Evolutionary conservation across 2,113 vertebrate species (phyloP), one percentile per base, ranked within the genome.

Genomic region (Poecilia latipinna): DNA sequence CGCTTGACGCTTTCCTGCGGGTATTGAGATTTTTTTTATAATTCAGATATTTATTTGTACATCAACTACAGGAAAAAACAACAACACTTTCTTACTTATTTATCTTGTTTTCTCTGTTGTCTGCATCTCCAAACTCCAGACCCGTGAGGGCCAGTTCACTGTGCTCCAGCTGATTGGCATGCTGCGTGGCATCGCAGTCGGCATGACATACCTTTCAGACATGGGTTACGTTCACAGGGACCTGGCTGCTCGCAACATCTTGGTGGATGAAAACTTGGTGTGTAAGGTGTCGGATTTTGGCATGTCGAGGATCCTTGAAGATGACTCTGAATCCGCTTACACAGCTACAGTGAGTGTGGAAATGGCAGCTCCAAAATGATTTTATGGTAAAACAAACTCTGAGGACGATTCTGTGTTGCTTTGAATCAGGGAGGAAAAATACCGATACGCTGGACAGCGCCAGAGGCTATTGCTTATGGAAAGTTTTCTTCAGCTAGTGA

Each of bases 261-360:
- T 99, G 89, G 97, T 99, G 82, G 97, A 99, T 62, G 96, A 96
- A 29, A 98, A 95, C 87, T 87, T 99, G 88, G 96, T 98, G 61
- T 99, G 98, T 86, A 99, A 99, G 85, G 97, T 99, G 83, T 99
- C 97, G 0, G 97, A 99, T 88, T 99, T 99, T 86, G 97, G 97
- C 19, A 96, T 99, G 83, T 99, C 98, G 39, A 95, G 98, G 71
- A 94, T 98, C 4, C 92, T 99, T 48, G 97, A 98, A 77, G 98
- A 99, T 75, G 94, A 95, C 82, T 91, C 87, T 6, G 94, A 95
- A 70, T 91, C 92, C 2, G 89, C 93, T 26, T 95, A 95, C 85
- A 94, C 90, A 33, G 90, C 93, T 15, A 90, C 91, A 7, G 94
- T 95, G 64, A 93, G 93, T 78, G 48, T 71, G n/a, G 33, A 28